Base-by-base conservation (phyloP, 2,797 vertebrate genomes). In the Labroides dimidiatus region DNA sequence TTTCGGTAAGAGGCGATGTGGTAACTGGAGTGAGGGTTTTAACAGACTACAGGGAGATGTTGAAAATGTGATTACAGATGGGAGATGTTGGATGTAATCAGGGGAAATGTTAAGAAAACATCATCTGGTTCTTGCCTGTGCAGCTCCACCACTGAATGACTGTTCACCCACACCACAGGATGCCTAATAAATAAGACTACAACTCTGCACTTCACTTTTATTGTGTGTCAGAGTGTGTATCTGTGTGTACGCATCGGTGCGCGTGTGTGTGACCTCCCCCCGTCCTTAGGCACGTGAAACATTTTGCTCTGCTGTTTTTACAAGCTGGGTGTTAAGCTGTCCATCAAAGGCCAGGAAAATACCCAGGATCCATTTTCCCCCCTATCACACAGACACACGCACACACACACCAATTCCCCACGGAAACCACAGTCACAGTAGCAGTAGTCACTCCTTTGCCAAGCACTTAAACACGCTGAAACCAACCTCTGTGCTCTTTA, bases 231-330 rank as follows among this genome's bases (percentile, higher is more conserved):
- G 30, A 19, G 30, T 39, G 63, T 62, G 41, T 52, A 17, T 69
- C n/a, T 60, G 43, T 53, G 68, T 23, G 33, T 21, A 54, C 48
- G 51, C 45, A 61, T 65, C 53, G 30, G 45, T 51, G 42, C 56
- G 50, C 69, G 69, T 70, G 61, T 67, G 70, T 73, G 71, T 75
- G 84, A 87, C 83, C 81, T 75, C 72, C 58, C 75, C 60, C 51
- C 14, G 64, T 82, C 80, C 77, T 86, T 77, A 84, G 84, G 88
- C 86, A 91, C 71, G 83, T 82, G 81, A 81, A 90, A 89, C 90
- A 86, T 89, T 89, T 89, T 86, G 82, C 79, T 84, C 84, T 67
- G 85, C 85, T 86, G 88, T 86, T 91, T 92, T 91, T 87, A 93
- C 90, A 89, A 89, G 89, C 79, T 15, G 11, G 54, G 58, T 71